Percentiles rank a stretch among this genome's conserved stretches.
These are phyloP conservation scores for Temnothorax longispinosus DNA, from an alignment of 1,140 invertebrate genomes.

Conservation along the genomic window DNA sequence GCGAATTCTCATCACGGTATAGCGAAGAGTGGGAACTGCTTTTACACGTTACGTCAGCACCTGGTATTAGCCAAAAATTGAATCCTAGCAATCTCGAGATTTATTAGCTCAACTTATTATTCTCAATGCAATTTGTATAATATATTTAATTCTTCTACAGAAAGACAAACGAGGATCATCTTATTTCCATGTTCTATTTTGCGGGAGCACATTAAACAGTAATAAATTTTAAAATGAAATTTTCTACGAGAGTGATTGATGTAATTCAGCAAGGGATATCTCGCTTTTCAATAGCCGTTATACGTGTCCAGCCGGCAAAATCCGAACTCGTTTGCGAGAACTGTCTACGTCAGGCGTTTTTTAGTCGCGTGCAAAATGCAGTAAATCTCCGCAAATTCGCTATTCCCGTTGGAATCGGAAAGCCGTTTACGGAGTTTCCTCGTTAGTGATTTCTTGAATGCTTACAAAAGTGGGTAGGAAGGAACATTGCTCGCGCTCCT, in stretches of 20 bases:
- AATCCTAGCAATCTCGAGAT: background rate
- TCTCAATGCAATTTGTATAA: background rate
- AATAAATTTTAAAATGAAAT: background rate
- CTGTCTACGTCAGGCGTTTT: background rate
- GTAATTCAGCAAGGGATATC: background rate
- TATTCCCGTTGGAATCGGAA: background rate
- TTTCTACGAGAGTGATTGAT: background rate
- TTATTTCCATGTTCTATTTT: background rate
- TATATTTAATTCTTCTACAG: background rate
- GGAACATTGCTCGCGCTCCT: constrained; percentile 15
- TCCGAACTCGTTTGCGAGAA: background rate
- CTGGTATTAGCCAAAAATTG: background rate
- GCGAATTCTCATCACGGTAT: constrained; percentile 42
- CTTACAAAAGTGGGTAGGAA: constrained; percentile 13
- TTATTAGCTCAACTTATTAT: background rate
- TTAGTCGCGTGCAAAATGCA: background rate
- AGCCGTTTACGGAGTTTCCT: constrained; percentile 39
- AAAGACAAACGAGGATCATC: background rate
- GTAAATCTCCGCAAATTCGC: background rate
- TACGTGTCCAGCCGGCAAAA: background rate
- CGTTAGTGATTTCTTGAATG: constrained; percentile 54
- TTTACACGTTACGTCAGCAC: constrained; percentile 13
- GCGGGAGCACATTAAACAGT: background rate
- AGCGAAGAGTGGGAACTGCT: constrained; percentile 2
- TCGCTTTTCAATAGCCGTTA: background rate